These are phyloP conservation scores for Lasioglossum morio DNA, from an alignment of 2,888 invertebrate genomes.

Conservation along the genomic window DNA sequence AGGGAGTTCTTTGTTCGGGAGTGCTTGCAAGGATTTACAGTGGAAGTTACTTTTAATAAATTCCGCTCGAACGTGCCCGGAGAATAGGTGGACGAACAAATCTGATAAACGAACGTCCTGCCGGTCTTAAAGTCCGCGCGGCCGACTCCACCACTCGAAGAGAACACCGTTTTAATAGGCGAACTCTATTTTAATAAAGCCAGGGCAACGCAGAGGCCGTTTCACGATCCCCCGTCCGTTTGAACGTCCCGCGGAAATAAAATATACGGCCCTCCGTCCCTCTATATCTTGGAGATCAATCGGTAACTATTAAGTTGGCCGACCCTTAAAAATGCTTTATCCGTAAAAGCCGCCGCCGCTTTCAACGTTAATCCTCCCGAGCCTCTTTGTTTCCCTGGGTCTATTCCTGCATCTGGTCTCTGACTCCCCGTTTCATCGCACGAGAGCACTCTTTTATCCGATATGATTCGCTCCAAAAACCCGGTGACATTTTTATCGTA, in stretches of 20 bases:
- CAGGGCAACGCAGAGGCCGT: background rate
- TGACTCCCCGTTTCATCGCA: slow-evolving; percentile 20
- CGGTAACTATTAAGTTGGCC: slow-evolving; percentile 38
- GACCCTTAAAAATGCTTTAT: slow-evolving; percentile 52
- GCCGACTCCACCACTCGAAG: background rate
- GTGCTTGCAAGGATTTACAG: slow-evolving; percentile 7
- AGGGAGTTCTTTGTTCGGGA: slow-evolving; percentile 22
- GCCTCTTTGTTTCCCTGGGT: slow-evolving; percentile 43
- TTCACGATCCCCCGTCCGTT: background rate
- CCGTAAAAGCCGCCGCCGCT: slow-evolving; percentile 33
- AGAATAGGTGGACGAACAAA: slow-evolving; percentile 14
- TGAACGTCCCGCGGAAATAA: slow-evolving; percentile 18
- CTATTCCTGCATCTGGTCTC: slow-evolving; percentile 16
- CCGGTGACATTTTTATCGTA: slow-evolving; percentile 51
- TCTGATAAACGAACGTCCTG: slow-evolving; percentile 26
- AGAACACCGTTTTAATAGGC: slow-evolving; percentile 10
- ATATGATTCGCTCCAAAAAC: slow-evolving; percentile 38
- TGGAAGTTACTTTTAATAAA: slow-evolving; percentile 34
- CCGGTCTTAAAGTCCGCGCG: background rate
- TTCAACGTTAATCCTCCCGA: slow-evolving; percentile 42
- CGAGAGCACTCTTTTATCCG: slow-evolving; percentile 23
- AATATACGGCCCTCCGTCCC: background rate
- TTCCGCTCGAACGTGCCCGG: slow-evolving; percentile 4
- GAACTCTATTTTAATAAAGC: slow-evolving; percentile 27
- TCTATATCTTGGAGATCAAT: slow-evolving; percentile 42